Evolutionary conservation across 2,888 invertebrate genomes (phyloP), one percentile per base, ranked within the genome.

Genomic region (Cheiracanthium punctorium): DNA sequence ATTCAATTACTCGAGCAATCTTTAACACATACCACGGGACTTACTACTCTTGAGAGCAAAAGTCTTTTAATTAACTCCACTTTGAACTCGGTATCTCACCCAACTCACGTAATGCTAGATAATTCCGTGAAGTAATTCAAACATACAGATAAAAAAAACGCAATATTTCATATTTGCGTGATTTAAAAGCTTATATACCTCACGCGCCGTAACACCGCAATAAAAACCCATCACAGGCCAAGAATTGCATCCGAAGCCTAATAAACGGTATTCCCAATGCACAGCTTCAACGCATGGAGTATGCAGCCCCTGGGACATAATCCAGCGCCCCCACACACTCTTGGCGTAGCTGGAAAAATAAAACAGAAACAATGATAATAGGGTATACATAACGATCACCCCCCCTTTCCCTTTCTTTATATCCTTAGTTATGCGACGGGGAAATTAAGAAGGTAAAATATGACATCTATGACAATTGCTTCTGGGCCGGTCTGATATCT

Each of bases 361-460:
- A 75, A 64, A 29, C 37, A 30, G 10, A 43, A 72, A 73, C 72
- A 73, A 72, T 80, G 80, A 80, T 80, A 80, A 72, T 72, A 80
- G 72, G 28, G 52, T 58, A n/a, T n/a, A 64, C 64, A 43, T 80
- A 72, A 80, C 43, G 41, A 41, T 58, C 43, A n/a, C 12, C 29
- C 58, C 24, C 24, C 24, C 14, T 17, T 58, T 58, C 14, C 24
- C 14, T 17, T 58, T 58, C 30, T 65, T 33, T 43, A 33, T 52
- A 43, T 33, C 24, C 32, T 32, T 30, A 65, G 33, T 24, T 72
- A 72, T 72, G 72, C 37, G 72, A 65, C 65, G 41, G 65, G 65
- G 80, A 80, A 80, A 80, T 80, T 80, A 80, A 80, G 52, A 72
- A 37, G 30, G n/a, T 72, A 71, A 80, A 72, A 73, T 80, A 80